A percentile compares a stretch with the other conserved stretches of the same genome.
phyloP scores from a whole-genome alignment of 2,888 invertebrate genomes.

The Epinotia brunnichana region DNA sequence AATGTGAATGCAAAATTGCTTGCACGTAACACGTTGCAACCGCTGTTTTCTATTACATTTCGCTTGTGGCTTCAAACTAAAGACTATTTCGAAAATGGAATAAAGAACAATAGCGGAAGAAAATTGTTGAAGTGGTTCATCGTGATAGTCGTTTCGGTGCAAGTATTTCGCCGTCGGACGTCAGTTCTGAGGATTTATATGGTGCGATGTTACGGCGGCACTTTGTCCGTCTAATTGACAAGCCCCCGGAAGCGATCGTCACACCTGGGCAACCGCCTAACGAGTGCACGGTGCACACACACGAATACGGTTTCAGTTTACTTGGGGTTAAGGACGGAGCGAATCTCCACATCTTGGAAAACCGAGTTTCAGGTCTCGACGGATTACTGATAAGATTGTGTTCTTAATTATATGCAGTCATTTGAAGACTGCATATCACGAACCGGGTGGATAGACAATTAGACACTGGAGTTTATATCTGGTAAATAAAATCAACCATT shows the following conservation, averaged over 20 bases:
- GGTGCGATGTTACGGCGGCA: conserved; percentile 64
- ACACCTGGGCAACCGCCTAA: conserved; percentile 57
- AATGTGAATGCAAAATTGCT: conserved; percentile 36
- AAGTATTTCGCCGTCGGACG: conserved; percentile 57
- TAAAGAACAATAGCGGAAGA: conserved; percentile 50
- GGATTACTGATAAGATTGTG: not conserved
- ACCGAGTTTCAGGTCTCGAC: not conserved
- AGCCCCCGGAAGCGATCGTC: conserved; percentile 65
- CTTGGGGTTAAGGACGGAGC: conserved; percentile 37
- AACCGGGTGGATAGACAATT: too few relatives aligned
- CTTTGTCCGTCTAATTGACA: conserved; percentile 76
- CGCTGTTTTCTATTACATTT: conserved; percentile 39
- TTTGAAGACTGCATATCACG: too few relatives aligned
- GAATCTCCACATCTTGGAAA: conserved; percentile 10
- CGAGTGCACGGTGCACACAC: conserved; percentile 55
- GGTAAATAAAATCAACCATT: too few relatives aligned
- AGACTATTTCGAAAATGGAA: conserved; percentile 32
- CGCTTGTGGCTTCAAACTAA: conserved; percentile 34
- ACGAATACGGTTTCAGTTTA: conserved; percentile 47
- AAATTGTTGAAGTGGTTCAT: conserved; percentile 54
- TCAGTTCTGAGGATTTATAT: conserved; percentile 66
- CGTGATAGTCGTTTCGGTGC: conserved; percentile 57
- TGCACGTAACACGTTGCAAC: conserved; percentile 33
- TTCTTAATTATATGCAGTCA: not conserved
- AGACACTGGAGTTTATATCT: too few relatives aligned